Percentiles rank a stretch among this genome's conserved stretches.
Conservation (phyloP, 2,113 vertebrate species). For the Callionymus lyra region DNA sequence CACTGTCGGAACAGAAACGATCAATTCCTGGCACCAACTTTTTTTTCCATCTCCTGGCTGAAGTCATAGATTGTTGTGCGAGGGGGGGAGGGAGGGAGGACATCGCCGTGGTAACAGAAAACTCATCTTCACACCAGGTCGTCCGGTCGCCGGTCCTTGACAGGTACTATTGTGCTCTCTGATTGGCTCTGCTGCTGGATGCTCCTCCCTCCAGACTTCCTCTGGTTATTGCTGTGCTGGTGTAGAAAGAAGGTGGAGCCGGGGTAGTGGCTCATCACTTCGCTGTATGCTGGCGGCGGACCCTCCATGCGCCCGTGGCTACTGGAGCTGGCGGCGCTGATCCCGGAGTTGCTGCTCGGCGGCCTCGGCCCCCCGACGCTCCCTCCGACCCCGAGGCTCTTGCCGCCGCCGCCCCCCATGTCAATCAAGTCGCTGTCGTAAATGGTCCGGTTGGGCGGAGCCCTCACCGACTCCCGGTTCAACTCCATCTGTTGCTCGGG, state of each 20-base stretch:
- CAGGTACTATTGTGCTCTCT: constrained; percentile 82
- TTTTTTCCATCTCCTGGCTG: constrained; percentile 20
- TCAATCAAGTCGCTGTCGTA: constrained; percentile 95
- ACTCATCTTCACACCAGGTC: constrained; percentile 73
- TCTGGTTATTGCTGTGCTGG: constrained; percentile 82
- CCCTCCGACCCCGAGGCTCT: constrained; percentile 21
- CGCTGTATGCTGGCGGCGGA: constrained; percentile 92
- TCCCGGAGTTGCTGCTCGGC: constrained; percentile 93
- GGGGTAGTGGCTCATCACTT: constrained; percentile 88
- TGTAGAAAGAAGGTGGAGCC: constrained; percentile 85
- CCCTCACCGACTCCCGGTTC: constrained; percentile 90
- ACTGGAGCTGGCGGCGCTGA: constrained; percentile 85
- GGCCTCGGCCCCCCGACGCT: constrained; percentile 73
- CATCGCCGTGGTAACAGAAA: too few species aligned
- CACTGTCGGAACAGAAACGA: constrained; percentile 56
- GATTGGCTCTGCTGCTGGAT: constrained; percentile 78
- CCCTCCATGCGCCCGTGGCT: constrained; percentile 84
- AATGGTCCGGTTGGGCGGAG: constrained; percentile 94
- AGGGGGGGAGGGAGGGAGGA: constrained; percentile 13
- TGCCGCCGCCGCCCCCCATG: constrained; percentile 73
- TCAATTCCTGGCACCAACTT: too few species aligned
- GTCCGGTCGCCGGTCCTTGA: constrained; percentile 76
- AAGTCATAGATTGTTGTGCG: constrained; percentile 57
- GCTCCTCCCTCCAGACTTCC: constrained; percentile 54
- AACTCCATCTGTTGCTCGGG: constrained; percentile 97